Conservation (phyloP, 2,888 invertebrate species). For the Lissocephala sabroskyi region DNA sequence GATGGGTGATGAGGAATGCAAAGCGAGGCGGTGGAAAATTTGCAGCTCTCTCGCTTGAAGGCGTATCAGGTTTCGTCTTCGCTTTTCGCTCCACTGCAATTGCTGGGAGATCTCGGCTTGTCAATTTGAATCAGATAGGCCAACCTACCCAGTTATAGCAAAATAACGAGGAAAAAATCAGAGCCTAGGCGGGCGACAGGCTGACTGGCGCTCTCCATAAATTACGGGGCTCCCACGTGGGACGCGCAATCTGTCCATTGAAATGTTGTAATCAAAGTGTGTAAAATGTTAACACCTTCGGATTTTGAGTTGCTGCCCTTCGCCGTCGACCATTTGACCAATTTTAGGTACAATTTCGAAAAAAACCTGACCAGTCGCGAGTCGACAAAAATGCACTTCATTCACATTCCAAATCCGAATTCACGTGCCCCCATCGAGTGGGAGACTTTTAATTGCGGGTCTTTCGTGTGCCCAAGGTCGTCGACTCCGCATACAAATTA, state of each 20-base stretch:
- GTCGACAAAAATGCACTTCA: too few species aligned
- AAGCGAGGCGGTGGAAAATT: slow-evolving; percentile 36
- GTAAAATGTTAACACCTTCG: slow-evolving; percentile 34
- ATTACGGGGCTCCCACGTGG: slow-evolving; percentile 18
- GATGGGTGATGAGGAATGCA: too few species aligned
- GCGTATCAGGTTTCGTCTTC: slow-evolving; percentile 61
- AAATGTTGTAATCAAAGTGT: slow-evolving; percentile 29
- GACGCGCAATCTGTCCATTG: neutral
- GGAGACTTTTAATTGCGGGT: slow-evolving; percentile 16
- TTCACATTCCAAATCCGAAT: slow-evolving; percentile 1
- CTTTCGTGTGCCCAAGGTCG: slow-evolving; percentile 11
- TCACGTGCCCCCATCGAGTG: slow-evolving; percentile 1
- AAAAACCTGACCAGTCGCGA: too few species aligned
- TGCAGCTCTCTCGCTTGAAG: slow-evolving; percentile 40
- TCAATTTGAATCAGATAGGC: slow-evolving; percentile 47
- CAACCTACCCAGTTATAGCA: too few species aligned
- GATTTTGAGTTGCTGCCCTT: neutral
- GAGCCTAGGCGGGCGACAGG: neutral
- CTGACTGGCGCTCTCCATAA: neutral
- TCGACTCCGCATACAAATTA: slow-evolving; percentile 28
- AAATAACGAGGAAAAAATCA: slow-evolving; percentile 18
- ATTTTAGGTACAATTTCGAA: slow-evolving; percentile 32
- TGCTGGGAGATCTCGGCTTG: slow-evolving; percentile 43
- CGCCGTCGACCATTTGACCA: slow-evolving; percentile 46
- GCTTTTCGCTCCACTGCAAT: slow-evolving; percentile 51